Evolutionary conservation across 1,140 invertebrate species (phyloP).

Genomic region (Maconellicoccus hirsutus): DNA sequence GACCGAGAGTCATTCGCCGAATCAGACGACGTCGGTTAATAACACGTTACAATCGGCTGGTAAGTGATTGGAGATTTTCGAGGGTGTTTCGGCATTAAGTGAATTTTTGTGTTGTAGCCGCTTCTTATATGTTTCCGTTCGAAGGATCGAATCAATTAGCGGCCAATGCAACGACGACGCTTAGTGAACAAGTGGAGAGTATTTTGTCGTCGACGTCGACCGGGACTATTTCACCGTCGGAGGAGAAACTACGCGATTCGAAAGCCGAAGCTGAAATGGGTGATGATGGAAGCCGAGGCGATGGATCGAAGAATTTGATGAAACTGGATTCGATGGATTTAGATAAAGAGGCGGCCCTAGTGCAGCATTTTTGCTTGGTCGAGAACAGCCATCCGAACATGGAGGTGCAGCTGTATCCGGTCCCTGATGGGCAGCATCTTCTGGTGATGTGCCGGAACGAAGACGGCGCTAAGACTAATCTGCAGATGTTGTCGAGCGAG

Average conservation of each 20-base stretch:
- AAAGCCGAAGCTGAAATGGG: neutral
- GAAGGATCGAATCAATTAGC: neutral
- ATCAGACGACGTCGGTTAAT: conserved; percentile 1
- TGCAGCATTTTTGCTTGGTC: conserved; percentile 27
- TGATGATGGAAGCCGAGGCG: neutral
- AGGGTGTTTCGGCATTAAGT: too few species aligned
- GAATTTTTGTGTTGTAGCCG: neutral
- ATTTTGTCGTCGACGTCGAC: conserved; percentile 7
- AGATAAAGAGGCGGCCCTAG: neutral
- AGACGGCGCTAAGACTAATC: neutral
- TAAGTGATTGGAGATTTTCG: neutral
- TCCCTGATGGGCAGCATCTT: conserved; percentile 49
- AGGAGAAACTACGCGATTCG: conserved; percentile 6
- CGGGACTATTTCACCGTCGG: neutral
- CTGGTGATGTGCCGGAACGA: conserved; percentile 46
- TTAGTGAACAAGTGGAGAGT: conserved; percentile 10
- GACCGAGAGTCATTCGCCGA: conserved; percentile 11
- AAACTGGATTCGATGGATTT: conserved; percentile 14
- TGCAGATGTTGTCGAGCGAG: neutral
- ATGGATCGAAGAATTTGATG: neutral
- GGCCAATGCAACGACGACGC: neutral
- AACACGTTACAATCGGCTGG: neutral
- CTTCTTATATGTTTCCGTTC: conserved; percentile 13
- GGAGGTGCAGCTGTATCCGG: conserved; percentile 46
- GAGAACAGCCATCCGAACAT: conserved; percentile 34